A percentile compares a stretch with the other conserved stretches of the same genome.
Conservation (phyloP, 2,888 invertebrate species). For the Isoperla grammatica region DNA sequence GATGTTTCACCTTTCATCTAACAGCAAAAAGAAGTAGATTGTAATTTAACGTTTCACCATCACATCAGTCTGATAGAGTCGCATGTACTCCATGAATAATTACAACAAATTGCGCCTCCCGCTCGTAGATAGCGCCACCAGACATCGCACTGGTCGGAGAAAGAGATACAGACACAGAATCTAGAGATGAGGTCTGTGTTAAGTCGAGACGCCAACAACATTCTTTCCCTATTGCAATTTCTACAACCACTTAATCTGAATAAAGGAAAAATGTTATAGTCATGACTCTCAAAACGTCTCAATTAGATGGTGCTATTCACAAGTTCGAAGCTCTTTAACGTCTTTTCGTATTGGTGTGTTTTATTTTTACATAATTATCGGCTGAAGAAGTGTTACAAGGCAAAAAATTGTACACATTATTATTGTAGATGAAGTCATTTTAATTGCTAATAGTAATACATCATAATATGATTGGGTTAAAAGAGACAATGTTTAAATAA, state of each 20-base stretch:
- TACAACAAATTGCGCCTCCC: no score
- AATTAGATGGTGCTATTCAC: slow-evolving; percentile 1
- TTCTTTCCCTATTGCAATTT: slow-evolving; percentile 11
- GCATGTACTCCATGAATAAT: no score
- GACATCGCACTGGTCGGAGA: background rate
- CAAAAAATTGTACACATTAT: no score
- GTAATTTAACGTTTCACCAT: no score
- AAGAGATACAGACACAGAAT: background rate
- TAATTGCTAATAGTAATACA: background rate
- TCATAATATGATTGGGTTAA: background rate
- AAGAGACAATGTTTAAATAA: background rate
- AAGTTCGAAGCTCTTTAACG: background rate
- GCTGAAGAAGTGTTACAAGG: no score
- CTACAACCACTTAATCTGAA: slow-evolving; percentile 13
- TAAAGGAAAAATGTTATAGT: background rate
- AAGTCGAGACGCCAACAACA: background rate
- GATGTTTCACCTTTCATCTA: no score
- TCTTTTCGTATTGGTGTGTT: background rate
- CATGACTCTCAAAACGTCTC: background rate
- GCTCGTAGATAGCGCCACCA: background rate
- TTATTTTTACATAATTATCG: background rate
- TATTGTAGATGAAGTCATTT: background rate
- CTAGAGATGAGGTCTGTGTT: background rate
- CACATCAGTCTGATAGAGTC: no score
- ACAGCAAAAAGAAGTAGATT: no score